Evolutionary conservation across 1,140 invertebrate species (phyloP).

Genomic region (Diabrotica undecimpunctata): DNA sequence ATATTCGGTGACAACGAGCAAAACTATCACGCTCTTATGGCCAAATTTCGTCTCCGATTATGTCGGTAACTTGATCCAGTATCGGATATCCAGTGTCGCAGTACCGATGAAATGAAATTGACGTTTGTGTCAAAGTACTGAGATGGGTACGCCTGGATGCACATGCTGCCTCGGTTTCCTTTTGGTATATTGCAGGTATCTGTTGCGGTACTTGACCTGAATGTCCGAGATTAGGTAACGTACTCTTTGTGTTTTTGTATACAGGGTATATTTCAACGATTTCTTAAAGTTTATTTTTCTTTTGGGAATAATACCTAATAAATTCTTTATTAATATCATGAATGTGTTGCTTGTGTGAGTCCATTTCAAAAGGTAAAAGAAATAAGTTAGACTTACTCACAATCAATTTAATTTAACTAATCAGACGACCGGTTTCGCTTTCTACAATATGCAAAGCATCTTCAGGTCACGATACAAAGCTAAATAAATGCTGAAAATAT

Average conservation of each 20-base stretch:
- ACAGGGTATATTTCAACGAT: not conserved
- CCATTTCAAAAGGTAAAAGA: too few species aligned
- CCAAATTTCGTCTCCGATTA: constrained; percentile 12
- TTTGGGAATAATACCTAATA: too few species aligned
- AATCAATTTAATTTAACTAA: too few species aligned
- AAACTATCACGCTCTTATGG: constrained; percentile 13
- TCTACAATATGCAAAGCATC: too few species aligned
- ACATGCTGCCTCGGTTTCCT: not conserved
- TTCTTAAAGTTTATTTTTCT: too few species aligned
- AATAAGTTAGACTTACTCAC: too few species aligned
- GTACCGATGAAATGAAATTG: constrained; percentile 2
- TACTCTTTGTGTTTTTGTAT: constrained; percentile 4
- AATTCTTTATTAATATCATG: too few species aligned
- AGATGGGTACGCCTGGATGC: not conserved
- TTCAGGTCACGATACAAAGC: too few species aligned
- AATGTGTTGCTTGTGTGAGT: too few species aligned
- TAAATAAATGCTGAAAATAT: too few species aligned
- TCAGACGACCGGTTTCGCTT: too few species aligned
- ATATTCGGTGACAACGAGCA: constrained; percentile 13
- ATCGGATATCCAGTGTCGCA: not conserved
- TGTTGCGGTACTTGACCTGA: constrained; percentile 8
- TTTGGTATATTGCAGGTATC: constrained; percentile 11
- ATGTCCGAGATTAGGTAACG: constrained; percentile 8
- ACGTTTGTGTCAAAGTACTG: constrained; percentile 12
- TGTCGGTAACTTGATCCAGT: constrained; percentile 8